These are phyloP conservation scores for Leptopterna dolabrata DNA, from an alignment of 2,888 invertebrate genomes.

Conservation along the genomic window DNA sequence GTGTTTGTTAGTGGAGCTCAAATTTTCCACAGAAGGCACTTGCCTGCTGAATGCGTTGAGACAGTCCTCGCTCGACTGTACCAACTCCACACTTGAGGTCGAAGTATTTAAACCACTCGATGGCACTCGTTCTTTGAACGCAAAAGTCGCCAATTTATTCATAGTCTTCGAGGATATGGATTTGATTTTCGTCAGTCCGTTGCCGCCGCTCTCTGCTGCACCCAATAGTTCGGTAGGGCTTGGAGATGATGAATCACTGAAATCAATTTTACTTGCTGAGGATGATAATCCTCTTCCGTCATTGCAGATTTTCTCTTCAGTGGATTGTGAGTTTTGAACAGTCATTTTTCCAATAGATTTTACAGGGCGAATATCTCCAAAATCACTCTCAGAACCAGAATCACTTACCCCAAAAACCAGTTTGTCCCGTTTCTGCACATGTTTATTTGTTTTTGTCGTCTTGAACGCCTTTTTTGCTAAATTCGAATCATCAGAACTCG, in stretches of 20 bases:
- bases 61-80: not conserved
- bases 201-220: not conserved
- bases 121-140: not conserved
- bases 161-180: constrained; percentile 9
- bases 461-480: not conserved
- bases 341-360: not conserved
- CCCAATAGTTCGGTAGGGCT: not conserved
- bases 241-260: not conserved
- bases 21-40: not conserved
- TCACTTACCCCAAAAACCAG: not conserved
- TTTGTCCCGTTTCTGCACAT: constrained; percentile 65
- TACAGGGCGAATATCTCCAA: not conserved
- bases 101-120: not conserved
- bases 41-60: not conserved
- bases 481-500: not conserved
- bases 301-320: constrained; percentile 59
- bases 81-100: not conserved
- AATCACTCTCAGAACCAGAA: not conserved
- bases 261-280: too few relatives aligned
- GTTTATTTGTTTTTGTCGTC: not conserved
- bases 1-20: not conserved
- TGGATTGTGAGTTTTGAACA: not conserved
- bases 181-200: not conserved
- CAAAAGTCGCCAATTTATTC: constrained; percentile 25
- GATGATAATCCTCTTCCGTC: not conserved